These are phyloP conservation scores for Cebus imitator DNA, from an alignment of 2,113 vertebrate genomes.

Conservation along the genomic window DNA sequence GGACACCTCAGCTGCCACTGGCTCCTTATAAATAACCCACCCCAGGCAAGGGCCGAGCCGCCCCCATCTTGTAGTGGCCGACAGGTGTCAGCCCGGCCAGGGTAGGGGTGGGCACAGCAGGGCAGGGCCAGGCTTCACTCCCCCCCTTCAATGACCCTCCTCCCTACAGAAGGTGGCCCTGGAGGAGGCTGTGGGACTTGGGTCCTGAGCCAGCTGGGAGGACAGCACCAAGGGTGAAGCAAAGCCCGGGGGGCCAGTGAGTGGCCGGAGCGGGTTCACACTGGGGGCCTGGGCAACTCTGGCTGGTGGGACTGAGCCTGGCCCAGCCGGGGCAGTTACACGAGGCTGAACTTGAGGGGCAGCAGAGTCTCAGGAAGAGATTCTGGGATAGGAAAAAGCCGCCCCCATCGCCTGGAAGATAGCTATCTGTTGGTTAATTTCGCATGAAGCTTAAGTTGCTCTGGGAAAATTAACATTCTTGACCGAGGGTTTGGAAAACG, in stretches of 20 bases:
- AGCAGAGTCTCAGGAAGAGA: neutral
- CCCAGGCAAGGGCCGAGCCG: neutral
- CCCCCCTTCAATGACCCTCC: neutral
- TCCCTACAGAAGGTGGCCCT: neutral
- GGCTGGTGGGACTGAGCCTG: accelerated
- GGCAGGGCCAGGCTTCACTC: neutral
- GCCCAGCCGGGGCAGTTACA: accelerated
- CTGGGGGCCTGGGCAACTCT: neutral
- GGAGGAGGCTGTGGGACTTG: neutral
- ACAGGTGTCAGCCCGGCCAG: constrained; percentile 29
- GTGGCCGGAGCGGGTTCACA: too few species aligned
- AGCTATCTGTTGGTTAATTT: neutral
- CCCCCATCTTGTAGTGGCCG: neutral
- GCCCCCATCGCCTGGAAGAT: neutral
- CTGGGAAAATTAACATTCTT: too few species aligned
- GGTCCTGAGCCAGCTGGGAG: neutral
- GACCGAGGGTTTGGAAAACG: neutral
- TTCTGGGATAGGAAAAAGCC: neutral
- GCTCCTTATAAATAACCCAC: constrained; percentile 52
- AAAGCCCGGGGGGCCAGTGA: neutral
- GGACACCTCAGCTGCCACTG: constrained; percentile 63
- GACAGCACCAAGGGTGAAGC: neutral
- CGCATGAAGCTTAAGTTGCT: neutral
- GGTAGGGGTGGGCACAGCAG: neutral
- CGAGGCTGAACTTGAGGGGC: neutral